Percentiles rank a stretch among this genome's conserved stretches.
Conservation (phyloP, 2,888 invertebrate species). For the Poecilus cupreus region DNA sequence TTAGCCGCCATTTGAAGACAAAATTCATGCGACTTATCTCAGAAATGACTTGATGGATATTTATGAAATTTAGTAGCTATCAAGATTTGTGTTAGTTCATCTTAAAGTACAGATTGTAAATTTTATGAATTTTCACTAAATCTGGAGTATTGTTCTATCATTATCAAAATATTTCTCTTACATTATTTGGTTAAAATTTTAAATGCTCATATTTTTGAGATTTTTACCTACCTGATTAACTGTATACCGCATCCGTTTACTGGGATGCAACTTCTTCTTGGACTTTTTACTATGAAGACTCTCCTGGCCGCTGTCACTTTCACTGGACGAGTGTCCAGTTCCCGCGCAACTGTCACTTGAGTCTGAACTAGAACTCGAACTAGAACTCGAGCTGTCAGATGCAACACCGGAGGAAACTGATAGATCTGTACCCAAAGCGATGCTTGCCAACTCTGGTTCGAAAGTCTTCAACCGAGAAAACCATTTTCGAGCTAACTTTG, state of each 20-base stretch:
- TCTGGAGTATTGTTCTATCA: too few species aligned
- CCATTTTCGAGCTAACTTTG: slow-evolving; percentile 97
- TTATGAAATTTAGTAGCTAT: too few species aligned
- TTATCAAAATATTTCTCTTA: too few species aligned
- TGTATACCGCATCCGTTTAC: slow-evolving; percentile 46
- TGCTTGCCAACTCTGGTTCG: slow-evolving; percentile 84
- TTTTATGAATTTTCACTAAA: too few species aligned
- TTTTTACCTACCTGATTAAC: slow-evolving; percentile 19
- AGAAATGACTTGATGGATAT: too few species aligned
- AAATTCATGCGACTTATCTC: too few species aligned
- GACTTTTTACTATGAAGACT: slow-evolving; percentile 88
- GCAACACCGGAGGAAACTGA: slow-evolving; percentile 92
- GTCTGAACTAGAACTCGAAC: slow-evolving; percentile 81
- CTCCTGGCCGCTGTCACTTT: slow-evolving; percentile 87
- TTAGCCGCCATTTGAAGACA: too few species aligned
- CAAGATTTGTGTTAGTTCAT: too few species aligned
- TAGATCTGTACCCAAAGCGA: slow-evolving; percentile 90
- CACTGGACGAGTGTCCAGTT: slow-evolving; percentile 18
- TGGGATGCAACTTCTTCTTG: slow-evolving; percentile 47
- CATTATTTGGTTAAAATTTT: too few species aligned
- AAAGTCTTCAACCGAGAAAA: slow-evolving; percentile 76
- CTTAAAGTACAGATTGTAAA: too few species aligned
- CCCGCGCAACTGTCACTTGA: slow-evolving; percentile 64
- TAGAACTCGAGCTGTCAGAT: slow-evolving; percentile 95
- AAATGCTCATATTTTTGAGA: too few species aligned